phyloP scores from a whole-genome alignment of 2,113 vertebrate genomes.

The Podarcis raffonei region DNA sequence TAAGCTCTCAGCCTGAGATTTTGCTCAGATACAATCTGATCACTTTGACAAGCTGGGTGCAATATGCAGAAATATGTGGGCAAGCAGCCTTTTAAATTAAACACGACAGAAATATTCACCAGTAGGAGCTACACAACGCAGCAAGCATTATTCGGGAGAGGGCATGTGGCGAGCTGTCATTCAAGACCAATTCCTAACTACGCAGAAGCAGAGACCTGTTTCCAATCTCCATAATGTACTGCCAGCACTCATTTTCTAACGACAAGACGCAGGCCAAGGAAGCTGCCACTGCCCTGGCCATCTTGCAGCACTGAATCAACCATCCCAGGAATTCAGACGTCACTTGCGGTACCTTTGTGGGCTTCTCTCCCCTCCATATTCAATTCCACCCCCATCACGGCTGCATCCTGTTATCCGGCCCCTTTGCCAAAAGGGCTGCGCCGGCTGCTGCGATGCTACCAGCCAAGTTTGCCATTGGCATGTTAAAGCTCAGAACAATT shows the following conservation, averaged over 20 bases:
- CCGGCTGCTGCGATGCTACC: no score
- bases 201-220: constrained; percentile 20
- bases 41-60: constrained; percentile 41
- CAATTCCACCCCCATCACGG: not conserved
- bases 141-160: not conserved
- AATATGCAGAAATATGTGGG: not conserved
- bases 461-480: no score
- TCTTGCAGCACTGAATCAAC: not conserved
- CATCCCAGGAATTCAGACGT: not conserved
- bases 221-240: constrained; percentile 27
- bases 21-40: not conserved
- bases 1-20: not conserved
- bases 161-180: constrained; percentile 29
- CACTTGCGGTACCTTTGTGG: not conserved
- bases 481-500: no score
- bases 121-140: not conserved
- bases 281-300: constrained; percentile 33
- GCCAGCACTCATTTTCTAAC: constrained; percentile 26
- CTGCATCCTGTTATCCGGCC: not conserved
- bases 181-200: not conserved
- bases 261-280: constrained; percentile 34
- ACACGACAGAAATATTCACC: not conserved
- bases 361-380: not conserved
- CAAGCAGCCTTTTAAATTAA: not conserved
- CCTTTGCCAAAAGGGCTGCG: not conserved